phyloP scores from a whole-genome alignment of 2,888 invertebrate species.

The Scaptomyza flava region DNA sequence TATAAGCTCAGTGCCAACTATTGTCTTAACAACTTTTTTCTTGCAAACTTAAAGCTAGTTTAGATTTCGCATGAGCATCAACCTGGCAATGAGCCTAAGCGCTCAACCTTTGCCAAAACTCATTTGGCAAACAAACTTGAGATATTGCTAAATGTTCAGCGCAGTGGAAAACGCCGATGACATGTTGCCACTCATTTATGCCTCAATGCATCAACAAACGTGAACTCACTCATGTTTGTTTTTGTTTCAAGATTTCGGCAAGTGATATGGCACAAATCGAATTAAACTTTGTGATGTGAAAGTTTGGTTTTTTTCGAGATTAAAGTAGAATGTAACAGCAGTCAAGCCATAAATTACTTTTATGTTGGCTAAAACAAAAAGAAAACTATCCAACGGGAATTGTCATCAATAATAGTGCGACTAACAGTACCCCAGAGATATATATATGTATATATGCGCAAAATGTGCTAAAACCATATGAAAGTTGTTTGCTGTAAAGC shows the following conservation, averaged over 20 bases:
- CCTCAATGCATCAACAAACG: slow-evolving; percentile 16
- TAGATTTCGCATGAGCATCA: slow-evolving; percentile 2
- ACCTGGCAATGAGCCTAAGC: slow-evolving; percentile 32
- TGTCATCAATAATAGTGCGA: slow-evolving; percentile 33
- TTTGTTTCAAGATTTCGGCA: slow-evolving; percentile 3
- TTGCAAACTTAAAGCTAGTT: slow-evolving; percentile 19
- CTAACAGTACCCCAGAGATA: slow-evolving; percentile 26
- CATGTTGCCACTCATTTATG: slow-evolving; percentile 32
- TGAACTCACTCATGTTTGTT: neutral
- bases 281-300: slow-evolving; percentile 26
- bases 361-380: slow-evolving; percentile 1
- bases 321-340: slow-evolving; percentile 6
- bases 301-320: slow-evolving; percentile 1
- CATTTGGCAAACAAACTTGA: slow-evolving; percentile 44
- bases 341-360: slow-evolving; percentile 33
- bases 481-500: slow-evolving; percentile 3
- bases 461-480: slow-evolving; percentile 8
- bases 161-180: slow-evolving; percentile 37
- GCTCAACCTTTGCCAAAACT: slow-evolving; percentile 41
- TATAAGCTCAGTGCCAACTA: slow-evolving; percentile 11
- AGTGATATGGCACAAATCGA: slow-evolving; percentile 32
- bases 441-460: neutral
- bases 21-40: slow-evolving; percentile 13
- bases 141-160: slow-evolving; percentile 23
- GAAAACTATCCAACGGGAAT: slow-evolving; percentile 12